These are phyloP conservation scores for Entelurus aequoreus DNA, from an alignment of 2,113 vertebrate genomes.

Conservation along the genomic window DNA sequence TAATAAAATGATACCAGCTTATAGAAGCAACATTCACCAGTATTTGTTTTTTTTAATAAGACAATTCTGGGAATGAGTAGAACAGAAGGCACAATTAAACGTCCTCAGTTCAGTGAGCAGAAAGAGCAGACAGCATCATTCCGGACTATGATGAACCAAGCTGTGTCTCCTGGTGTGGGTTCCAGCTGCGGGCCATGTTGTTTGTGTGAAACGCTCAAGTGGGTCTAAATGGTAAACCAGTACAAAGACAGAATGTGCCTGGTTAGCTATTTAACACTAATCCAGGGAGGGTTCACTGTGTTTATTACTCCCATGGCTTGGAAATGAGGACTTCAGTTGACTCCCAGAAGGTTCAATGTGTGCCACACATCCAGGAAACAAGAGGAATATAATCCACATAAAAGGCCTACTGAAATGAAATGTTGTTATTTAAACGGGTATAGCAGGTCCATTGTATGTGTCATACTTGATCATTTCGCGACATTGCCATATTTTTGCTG, in stretches of 20 bases:
- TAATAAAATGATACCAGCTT: constrained; percentile 32
- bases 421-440: too few relatives aligned
- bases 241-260: constrained; percentile 1
- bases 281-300: background rate
- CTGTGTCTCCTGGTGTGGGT: constrained; percentile 22
- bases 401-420: too few relatives aligned
- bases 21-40: constrained; percentile 43
- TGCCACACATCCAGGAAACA: too few relatives aligned
- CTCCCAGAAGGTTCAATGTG: too few relatives aligned
- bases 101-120: constrained; percentile 7
- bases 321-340: background rate
- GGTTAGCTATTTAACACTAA: background rate
- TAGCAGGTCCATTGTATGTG: too few relatives aligned
- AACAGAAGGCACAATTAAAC: constrained; percentile 18
- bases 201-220: background rate
- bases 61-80: constrained; percentile 36
- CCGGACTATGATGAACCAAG: constrained; percentile 5
- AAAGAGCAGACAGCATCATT: constrained; percentile 10
- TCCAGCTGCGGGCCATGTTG: background rate
- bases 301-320: background rate
- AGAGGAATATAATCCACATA: too few relatives aligned
- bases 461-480: too few relatives aligned
- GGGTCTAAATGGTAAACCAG: constrained; percentile 12
- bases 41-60: constrained; percentile 31
- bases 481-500: too few relatives aligned